Evolutionary conservation across 2,888 invertebrate species (phyloP), one percentile per base, ranked within the genome.

Genomic region (Epiperipatus broadwayi): DNA sequence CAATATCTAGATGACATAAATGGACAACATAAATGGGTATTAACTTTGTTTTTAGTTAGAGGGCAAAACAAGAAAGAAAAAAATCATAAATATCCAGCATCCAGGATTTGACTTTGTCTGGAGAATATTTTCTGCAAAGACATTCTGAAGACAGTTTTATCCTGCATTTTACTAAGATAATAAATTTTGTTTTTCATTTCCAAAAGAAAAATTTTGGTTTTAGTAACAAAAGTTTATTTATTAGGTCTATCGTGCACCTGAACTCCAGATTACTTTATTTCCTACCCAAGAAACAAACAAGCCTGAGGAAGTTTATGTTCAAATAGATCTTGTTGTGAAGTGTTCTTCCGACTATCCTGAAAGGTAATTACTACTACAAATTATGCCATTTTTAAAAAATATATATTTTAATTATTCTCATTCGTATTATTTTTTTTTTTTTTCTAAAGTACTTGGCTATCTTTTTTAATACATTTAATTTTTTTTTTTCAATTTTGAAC

Each of bases 321-420:
- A 71, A 46, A 67, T 83, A 5, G 76, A 78, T 44, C 58, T 91
- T 37, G 74, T 73, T 49, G 65, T 89, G 19, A 69, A 67, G 40
- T 84, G 85, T 51, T 68, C 74, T 18, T 59, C 66, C 1, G 69
- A 67, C 41, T 91, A 91, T 63, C 89, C 89, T 16, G 71, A 78
- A 53, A 67, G 72, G 80, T 81, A 66, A 63, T 73, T 63, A 30
- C n/a, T n/a, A n/a, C n/a, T n/a, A n/a, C 41, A 38, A 31, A 15
- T 15, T 37, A 27, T 29, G 12, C 8, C 35, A 36, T 4, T 18
- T 7, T 37, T 14, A 15, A 10, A 15, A 39, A 39, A 12, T 39
- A 15, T 5, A 10, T 28, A 4, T 20, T 18, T 39, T 7, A n/a
- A n/a, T n/a, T n/a, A n/a, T n/a, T n/a, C n/a, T n/a, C n/a, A n/a